Percentiles rank a stretch among this genome's conserved stretches.
Evolutionary conservation across 53 echinoderm and acorn worm species (phyloP).

Genomic region (Crossaster papposus): DNA sequence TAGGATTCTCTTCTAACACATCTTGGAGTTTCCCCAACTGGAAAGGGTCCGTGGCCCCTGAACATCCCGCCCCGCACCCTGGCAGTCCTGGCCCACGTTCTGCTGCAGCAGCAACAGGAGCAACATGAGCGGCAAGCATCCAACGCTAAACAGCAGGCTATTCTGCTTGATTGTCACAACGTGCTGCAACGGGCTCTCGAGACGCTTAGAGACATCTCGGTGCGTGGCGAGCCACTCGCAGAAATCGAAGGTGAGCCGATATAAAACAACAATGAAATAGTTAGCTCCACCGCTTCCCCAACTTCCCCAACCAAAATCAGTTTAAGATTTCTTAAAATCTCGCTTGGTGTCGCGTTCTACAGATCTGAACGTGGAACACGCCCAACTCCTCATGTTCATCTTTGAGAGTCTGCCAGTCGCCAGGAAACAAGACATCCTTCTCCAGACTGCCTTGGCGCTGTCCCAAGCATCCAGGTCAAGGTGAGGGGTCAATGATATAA

Average conservation of each 20-base stretch:
- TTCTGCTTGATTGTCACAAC: conserved; percentile 34
- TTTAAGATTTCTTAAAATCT: neutral
- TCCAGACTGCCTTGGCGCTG: conserved; percentile 76
- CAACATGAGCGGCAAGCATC: conserved; percentile 46
- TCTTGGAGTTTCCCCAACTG: conserved; percentile 75
- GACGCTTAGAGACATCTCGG: conserved; percentile 73
- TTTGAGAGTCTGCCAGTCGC: conserved; percentile 78
- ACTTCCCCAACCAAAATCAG: neutral
- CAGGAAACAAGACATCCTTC: conserved; percentile 76
- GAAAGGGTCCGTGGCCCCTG: conserved; percentile 76
- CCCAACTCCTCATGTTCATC: conserved; percentile 90
- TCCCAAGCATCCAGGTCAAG: conserved; percentile 74
- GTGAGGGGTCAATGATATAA: conserved; percentile 59
- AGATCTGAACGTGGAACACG: conserved; percentile 97
- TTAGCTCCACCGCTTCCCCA: no score
- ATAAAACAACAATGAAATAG: neutral
- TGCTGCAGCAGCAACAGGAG: conserved; percentile 73
- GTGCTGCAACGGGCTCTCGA: conserved; percentile 83
- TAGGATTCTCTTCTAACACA: conserved; percentile 81
- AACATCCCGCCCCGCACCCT: conserved; percentile 87
- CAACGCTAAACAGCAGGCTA: conserved; percentile 46
- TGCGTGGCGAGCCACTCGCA: conserved; percentile 60
- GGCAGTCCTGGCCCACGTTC: conserved; percentile 80
- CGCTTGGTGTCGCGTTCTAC: neutral
- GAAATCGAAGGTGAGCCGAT: conserved; percentile 60